Evolutionary conservation across 2,113 vertebrate species (phyloP), one percentile per base, ranked within the genome.

Genomic region (Brachypodius melanocephalos): DNA sequence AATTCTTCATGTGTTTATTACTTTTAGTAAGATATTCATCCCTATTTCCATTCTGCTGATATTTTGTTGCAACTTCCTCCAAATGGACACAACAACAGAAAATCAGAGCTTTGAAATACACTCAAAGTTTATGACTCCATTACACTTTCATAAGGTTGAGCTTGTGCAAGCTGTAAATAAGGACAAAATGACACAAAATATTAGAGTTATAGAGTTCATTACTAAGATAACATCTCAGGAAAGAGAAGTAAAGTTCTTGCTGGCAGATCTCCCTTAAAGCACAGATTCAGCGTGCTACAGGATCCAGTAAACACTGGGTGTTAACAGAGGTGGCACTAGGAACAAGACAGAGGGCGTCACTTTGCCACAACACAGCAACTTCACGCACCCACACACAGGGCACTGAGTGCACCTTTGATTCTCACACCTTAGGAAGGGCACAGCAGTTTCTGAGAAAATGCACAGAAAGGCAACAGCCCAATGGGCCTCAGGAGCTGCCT

Each of bases 231-330:
- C 20, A 51, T 25, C 32, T 58, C 45, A 17, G n/a, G 68, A 81
- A 68, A 73, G 18, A 71, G 48, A 69, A 69, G 45, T 10, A 10
- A 65, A 78, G 34, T 31, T 69, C 31, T 29, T 48, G 26, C 16
- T 45, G 63, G 63, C 40, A 59, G 34, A 49, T 45, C 25, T 72
- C 62, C 25, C 48, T 75, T 51, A 59, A 68, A 59, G 58, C 28
- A 29, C 6, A 2, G 49, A 77, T 28, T 40, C 16, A 28, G 9
- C 5, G 7, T 17, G 26, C 45, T 31, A 36, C 14, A 43, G n/a
- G 21, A 78, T 34, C 5, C 46, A 25, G 13, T 6, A 59, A 68
- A 69, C 3, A 22, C 0, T 10, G 31, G 26, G 6, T 4, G 0
- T 8, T 52, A 45, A 9, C 54, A 73, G 40, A 46, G 34, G 18